Evolutionary conservation across 2,797 vertebrate genomes (phyloP).

Genomic region (Huso huso): DNA sequence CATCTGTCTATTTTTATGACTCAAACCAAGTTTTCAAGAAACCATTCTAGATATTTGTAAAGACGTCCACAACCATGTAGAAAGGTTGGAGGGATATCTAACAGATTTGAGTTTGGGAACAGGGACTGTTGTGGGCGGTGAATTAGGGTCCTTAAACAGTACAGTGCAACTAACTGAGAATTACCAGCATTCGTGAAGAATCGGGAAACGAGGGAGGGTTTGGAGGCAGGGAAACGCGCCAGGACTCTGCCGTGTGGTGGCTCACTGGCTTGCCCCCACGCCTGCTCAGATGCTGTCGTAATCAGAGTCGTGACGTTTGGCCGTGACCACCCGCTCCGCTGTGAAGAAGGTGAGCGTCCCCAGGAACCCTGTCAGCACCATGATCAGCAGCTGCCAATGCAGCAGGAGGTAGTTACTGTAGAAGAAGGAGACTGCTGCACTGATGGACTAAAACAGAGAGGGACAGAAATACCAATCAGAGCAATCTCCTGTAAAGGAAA

Average conservation of each 20-base stretch:
- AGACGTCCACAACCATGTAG: too few relatives aligned
- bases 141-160: too few relatives aligned
- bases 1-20: too few relatives aligned
- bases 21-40: too few relatives aligned
- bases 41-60: too few relatives aligned
- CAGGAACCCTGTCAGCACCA: conserved; percentile 74
- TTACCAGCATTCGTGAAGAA: too few relatives aligned
- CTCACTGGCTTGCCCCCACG: not conserved
- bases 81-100: too few relatives aligned
- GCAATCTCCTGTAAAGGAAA: not conserved
- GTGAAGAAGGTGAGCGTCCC: conserved; percentile 81
- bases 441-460: conserved; percentile 70
- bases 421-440: conserved; percentile 86
- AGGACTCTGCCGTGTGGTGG: not conserved
- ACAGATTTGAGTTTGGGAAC: too few relatives aligned
- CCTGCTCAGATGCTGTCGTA: conserved; percentile 76
- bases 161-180: too few relatives aligned
- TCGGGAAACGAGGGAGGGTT: too few relatives aligned
- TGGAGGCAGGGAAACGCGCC: not conserved
- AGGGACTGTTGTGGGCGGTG: too few relatives aligned
- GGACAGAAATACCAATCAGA: conserved; percentile 1
- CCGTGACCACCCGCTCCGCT: conserved; percentile 65
- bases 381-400: conserved; percentile 91
- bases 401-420: conserved; percentile 95
- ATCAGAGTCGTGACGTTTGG: conserved; percentile 53